Percentiles rank a stretch among this genome's conserved stretches.
Evolutionary conservation across 1,140 invertebrate species (phyloP).

Genomic region (Arion vulgaris): DNA sequence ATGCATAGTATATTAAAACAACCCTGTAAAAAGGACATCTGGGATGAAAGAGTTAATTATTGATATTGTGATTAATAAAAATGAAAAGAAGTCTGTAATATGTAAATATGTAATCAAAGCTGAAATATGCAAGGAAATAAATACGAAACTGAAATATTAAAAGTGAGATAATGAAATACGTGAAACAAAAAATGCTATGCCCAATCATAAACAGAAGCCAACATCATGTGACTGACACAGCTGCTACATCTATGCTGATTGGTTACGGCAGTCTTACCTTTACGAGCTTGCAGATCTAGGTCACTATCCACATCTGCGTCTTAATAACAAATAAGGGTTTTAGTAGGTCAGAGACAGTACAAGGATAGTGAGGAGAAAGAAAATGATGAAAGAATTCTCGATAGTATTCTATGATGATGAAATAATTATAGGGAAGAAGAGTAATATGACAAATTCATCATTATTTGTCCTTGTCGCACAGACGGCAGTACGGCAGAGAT

Average conservation of each 20-base stretch:
- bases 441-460: not conserved
- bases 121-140: too few relatives aligned
- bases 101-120: too few relatives aligned
- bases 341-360: not conserved
- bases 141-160: too few relatives aligned
- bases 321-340: constrained; percentile 2
- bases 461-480: too few relatives aligned
- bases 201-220: not conserved
- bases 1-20: too few relatives aligned
- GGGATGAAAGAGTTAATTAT: too few relatives aligned
- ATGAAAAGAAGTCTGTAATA: too few relatives aligned
- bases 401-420: not conserved
- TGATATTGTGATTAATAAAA: too few relatives aligned
- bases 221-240: not conserved
- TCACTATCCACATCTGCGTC: constrained; percentile 30
- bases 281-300: constrained; percentile 3
- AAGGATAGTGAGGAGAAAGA: not conserved
- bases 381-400: not conserved
- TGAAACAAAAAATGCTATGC: not conserved
- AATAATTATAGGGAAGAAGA: not conserved
- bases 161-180: too few relatives aligned
- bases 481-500: too few relatives aligned
- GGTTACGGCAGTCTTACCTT: constrained; percentile 3
- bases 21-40: not conserved
- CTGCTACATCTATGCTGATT: not conserved